These are phyloP conservation scores for Sinocyclocheilus anophthalmus DNA, from an alignment of 2,113 vertebrate species.

Conservation along the genomic window DNA sequence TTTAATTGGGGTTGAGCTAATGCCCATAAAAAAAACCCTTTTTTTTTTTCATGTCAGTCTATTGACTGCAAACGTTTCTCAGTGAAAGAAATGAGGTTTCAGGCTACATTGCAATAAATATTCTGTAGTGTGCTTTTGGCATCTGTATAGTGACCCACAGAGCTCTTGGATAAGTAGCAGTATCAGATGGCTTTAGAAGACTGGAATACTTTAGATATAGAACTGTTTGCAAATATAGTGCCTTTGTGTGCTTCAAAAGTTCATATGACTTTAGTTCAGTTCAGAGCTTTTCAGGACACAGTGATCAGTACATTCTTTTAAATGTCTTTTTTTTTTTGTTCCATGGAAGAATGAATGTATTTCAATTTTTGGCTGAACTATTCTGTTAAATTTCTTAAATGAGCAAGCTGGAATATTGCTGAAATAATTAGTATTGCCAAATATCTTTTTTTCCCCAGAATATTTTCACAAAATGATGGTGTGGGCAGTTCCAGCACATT, in stretches of 20 bases:
- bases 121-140: background rate
- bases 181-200: background rate
- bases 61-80: background rate
- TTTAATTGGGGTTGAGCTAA: background rate
- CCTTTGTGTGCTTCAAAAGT: background rate
- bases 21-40: too few species aligned
- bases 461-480: conserved; percentile 28
- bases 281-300: too few species aligned
- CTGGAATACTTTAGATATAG: background rate
- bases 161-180: background rate
- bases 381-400: background rate
- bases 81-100: background rate
- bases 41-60: background rate
- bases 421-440: background rate
- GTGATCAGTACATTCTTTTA: too few species aligned
- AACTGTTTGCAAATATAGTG: background rate
- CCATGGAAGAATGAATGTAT: background rate
- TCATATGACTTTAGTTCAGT: too few species aligned
- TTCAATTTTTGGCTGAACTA: background rate
- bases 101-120: background rate
- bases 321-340: background rate
- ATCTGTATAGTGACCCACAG: background rate
- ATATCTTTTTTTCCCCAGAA: background rate
- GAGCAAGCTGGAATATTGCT: background rate
- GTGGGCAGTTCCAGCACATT: conserved; percentile 1